These are phyloP conservation scores for Botia almorhae DNA, from an alignment of 2,797 vertebrate species.

Conservation along the genomic window DNA sequence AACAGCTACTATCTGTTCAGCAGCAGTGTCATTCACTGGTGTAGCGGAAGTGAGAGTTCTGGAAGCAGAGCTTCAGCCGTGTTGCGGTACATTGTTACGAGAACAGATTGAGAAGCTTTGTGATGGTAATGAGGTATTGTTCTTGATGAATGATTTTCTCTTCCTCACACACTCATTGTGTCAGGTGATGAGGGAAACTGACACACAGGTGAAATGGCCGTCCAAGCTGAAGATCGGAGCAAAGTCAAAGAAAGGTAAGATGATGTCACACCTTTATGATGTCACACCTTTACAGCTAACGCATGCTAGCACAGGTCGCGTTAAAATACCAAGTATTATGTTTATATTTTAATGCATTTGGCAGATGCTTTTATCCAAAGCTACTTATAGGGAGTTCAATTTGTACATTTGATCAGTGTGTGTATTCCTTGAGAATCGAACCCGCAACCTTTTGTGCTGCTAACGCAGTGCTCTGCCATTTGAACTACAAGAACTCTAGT, in stretches of 20 bases:
- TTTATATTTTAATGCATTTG: too few species aligned
- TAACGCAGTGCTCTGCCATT: too few species aligned
- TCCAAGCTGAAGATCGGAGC: constrained; percentile 85
- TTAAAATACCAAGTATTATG: neutral
- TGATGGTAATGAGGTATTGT: constrained; percentile 74
- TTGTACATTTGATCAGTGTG: too few species aligned
- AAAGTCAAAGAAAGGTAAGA: constrained; percentile 84
- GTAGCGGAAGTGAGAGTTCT: neutral
- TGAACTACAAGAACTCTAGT: too few species aligned
- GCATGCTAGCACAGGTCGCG: too few species aligned
- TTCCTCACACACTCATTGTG: constrained; percentile 29
- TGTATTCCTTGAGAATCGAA: too few species aligned
- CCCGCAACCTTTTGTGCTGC: too few species aligned
- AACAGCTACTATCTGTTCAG: neutral
- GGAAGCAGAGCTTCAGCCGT: neutral
- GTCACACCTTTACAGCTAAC: too few species aligned
- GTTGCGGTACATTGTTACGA: constrained; percentile 8
- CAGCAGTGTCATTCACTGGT: neutral
- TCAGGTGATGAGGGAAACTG: constrained; percentile 83
- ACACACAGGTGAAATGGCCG: constrained; percentile 86
- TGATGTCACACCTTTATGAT: neutral
- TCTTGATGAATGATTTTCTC: constrained; percentile 53
- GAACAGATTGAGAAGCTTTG: constrained; percentile 46
- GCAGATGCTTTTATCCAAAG: too few species aligned
- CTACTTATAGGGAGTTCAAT: too few species aligned